Base-by-base conservation (phyloP, 2,888 invertebrate species). In the Macrostomum cliftonense region DNA sequence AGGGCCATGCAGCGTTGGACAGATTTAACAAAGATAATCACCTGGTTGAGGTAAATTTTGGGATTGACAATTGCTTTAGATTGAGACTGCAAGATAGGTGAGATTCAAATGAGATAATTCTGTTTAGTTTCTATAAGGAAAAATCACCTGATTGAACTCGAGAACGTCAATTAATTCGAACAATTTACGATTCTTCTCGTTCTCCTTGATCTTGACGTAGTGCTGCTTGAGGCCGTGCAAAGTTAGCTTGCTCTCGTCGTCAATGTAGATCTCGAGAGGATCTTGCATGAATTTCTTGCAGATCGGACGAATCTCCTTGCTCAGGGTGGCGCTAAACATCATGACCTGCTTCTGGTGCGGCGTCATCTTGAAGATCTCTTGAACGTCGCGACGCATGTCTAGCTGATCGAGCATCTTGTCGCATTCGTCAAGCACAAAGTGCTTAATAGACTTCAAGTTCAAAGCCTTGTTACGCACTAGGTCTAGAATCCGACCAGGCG, bases 211-310 rank as follows among this genome's bases (percentile, higher is more conserved):
- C 71, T 97, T 97, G 45, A 95, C 89, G 67, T 99, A 99, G 73
- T 97, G 95, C 66, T 99, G 97, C 70, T 93, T 93, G 54, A 99
- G 77, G 55, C 97, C 97, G 63, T 99, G 97, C 57, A 99, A 77
- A 0, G 97, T 99, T 59, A 99, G 77, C 73, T 99, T 99, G 46
- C 95, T 91, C 75, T 99, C 97, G 67, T 97, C 95, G 65, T 99
- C 97, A 40, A 99, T 95, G 72, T 95, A 99, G 44, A 97, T 93
- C 76, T 99, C 97, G 93, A 99, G 91, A 5, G 97, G 97, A 80
- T 87, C 93, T 81, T 95, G 95, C 95, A 97, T 97, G 73, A 97
- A 97, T 74, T 93, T 95, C 79, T 95, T 97, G 83, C 95, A 95
- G 70, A 99, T 89, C 50, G 93, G 89, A 60, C 97, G 81, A 69